These are phyloP conservation scores for Caenorhabditis auriculariae DNA, from an alignment of 2,888 invertebrate species.

Conservation along the genomic window DNA sequence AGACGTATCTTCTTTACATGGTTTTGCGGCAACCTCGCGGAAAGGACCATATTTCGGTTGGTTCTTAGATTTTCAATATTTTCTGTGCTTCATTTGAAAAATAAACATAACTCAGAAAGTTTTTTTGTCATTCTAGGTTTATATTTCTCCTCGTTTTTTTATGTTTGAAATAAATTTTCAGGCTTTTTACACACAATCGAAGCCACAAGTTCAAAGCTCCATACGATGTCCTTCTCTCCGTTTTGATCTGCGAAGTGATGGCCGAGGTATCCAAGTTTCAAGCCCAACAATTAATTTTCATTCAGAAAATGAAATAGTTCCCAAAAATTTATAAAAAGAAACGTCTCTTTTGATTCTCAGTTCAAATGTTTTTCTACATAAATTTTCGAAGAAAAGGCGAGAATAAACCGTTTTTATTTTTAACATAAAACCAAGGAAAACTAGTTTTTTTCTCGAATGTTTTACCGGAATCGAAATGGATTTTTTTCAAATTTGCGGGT, in stretches of 20 bases:
- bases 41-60: slow-evolving; percentile 41
- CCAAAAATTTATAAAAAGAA: neutral
- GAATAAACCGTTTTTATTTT: neutral
- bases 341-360: neutral
- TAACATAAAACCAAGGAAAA: neutral
- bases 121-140: neutral
- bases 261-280: slow-evolving; percentile 8
- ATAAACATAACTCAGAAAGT: neutral
- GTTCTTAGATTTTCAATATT: neutral
- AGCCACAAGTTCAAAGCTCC: slow-evolving; percentile 13
- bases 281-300: neutral
- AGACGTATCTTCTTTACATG: slow-evolving; percentile 50
- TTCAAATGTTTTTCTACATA: neutral
- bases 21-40: slow-evolving; percentile 55
- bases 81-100: neutral
- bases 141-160: neutral
- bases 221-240: slow-evolving; percentile 21
- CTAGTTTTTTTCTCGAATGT: too few species aligned
- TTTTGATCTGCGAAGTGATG: slow-evolving; percentile 37
- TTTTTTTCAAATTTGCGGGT: too few species aligned
- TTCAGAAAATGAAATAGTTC: neutral
- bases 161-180: neutral
- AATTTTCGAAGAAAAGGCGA: neutral
- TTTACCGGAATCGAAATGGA: too few species aligned
- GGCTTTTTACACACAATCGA: slow-evolving; percentile 5